Conservation (phyloP, 2,888 invertebrate genomes). For the Callinectes sapidus region DNA sequence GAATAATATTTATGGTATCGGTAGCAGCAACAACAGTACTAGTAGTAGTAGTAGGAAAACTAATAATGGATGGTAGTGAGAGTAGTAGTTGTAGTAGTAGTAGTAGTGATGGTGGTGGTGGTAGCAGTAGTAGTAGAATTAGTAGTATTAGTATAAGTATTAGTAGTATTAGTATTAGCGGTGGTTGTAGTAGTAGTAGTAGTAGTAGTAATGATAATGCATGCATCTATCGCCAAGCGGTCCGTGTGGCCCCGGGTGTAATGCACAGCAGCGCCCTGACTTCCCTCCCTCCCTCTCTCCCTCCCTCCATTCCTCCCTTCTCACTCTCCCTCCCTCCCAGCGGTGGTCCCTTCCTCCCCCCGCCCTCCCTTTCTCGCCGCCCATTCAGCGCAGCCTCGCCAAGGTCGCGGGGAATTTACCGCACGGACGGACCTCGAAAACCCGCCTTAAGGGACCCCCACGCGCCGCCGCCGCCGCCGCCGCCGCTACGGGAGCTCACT, state of each 20-base stretch:
- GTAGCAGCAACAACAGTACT: too few species aligned
- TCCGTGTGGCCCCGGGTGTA: constrained; percentile 7
- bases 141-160: background rate
- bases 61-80: too few species aligned
- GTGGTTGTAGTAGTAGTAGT: background rate
- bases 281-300: background rate
- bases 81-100: background rate
- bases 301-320: background rate
- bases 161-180: background rate
- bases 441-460: background rate
- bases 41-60: too few species aligned
- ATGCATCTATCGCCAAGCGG: background rate
- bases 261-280: background rate
- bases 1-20: too few species aligned
- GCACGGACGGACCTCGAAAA: background rate
- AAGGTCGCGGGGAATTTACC: constrained; percentile 37
- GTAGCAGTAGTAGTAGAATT: background rate
- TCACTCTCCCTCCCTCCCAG: background rate
- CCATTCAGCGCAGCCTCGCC: constrained; percentile 28
- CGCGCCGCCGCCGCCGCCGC: constrained; percentile 2
- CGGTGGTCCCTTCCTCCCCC: background rate
- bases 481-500: background rate
- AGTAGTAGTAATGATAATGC: background rate
- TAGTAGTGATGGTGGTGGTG: background rate
- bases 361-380: background rate